These are phyloP conservation scores for Dryoscopus gambensis DNA, from an alignment of 2,113 vertebrate species.

Conservation along the genomic window DNA sequence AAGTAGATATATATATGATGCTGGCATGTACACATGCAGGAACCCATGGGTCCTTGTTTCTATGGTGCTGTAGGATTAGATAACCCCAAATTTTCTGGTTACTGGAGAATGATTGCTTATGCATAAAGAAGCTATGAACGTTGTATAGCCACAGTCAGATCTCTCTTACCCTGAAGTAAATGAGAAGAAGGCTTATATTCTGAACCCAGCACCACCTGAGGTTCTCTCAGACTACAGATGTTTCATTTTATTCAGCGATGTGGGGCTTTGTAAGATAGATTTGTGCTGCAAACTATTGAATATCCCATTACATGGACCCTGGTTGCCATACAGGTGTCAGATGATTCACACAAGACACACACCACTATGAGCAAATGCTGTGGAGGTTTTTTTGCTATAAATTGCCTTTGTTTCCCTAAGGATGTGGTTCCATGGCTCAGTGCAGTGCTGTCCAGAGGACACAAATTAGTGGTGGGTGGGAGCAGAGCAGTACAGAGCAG, in stretches of 20 bases:
- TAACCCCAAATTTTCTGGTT: neutral
- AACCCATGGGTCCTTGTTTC: neutral
- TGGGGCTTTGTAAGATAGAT: neutral
- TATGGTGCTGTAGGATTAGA: neutral
- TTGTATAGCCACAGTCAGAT: neutral
- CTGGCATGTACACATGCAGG: neutral
- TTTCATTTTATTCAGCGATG: neutral
- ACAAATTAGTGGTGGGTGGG: neutral
- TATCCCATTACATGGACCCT: neutral
- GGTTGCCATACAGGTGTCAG: accelerated
- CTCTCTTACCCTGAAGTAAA: neutral
- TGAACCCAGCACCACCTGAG: neutral
- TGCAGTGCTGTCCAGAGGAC: neutral
- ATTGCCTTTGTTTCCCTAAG: neutral
- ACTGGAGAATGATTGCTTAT: neutral
- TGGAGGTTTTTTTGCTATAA: neutral
- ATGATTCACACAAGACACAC: neutral
- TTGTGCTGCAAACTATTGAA: neutral
- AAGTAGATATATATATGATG: neutral
- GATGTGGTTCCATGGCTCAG: neutral
- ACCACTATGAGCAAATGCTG: neutral
- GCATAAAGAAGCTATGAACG: neutral
- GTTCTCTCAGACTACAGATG: neutral
- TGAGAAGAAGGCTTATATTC: neutral
- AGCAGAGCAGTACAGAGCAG: neutral